Base-by-base conservation (phyloP, 2,888 invertebrate species). In the Polydrusus cervinus region DNA sequence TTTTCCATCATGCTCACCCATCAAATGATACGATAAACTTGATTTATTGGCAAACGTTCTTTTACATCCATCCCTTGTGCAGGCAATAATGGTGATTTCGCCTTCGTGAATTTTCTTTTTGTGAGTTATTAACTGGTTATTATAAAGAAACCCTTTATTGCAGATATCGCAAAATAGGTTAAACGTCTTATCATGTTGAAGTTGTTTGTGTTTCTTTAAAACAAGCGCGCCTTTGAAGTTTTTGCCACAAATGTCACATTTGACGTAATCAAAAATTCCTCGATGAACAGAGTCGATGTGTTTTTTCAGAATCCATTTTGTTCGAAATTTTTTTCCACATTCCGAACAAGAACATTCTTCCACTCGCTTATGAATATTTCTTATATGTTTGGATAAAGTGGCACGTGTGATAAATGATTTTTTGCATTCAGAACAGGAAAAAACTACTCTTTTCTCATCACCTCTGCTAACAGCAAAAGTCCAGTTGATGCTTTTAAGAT, bases 1-100 rank as follows among this genome's bases (percentile, higher is more conserved):
- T 6, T 57, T 40, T 53, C 89, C 90, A 0, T 90, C 89, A 71
- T 91, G 91, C 0, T 87, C 87, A 0, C 57, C 38, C 3, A 18
- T 16, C 13, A 65, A n/a, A 47, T 73, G 73, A 47, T 73, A 67
- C 16, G 3, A 16, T 5, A 47, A 16, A n/a, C 47, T 16, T 13
- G 45, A 13, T n/a, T 1, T n/a, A n/a, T 11, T 13, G 11, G 14
- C 7, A 16, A 40, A 61, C 8, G 9, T 16, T 45, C n/a, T 45
- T 6, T 45, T 6, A 45, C 45, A 45, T 45, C 45, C 45, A 2
- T 45, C 45, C 6, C 1, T 45, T 45, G 45, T 45, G 45, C 45
- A 45, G n/a, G 45, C 2, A n/a, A 45, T 16, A 8, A 47, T 16
- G 3, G 14, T 45, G 6, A n/a, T 6, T 11, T 45, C n/a, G n/a